Conservation (phyloP, 2,113 vertebrate species). For the Cariama cristata region DNA sequence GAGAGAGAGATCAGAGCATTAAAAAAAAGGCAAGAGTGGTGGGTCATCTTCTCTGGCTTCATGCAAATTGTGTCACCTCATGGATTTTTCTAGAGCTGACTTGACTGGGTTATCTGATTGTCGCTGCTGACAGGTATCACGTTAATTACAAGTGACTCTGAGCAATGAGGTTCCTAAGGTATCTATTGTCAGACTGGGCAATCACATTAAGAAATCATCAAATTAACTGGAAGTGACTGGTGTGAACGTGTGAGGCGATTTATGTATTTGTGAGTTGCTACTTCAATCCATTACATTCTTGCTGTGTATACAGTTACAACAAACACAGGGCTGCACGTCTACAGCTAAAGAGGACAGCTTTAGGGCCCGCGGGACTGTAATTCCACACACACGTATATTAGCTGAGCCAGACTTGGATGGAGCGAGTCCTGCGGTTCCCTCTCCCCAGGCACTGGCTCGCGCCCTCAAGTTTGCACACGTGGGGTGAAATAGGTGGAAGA, state of each 20-base stretch:
- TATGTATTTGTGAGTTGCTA: neutral
- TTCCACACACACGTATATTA: neutral
- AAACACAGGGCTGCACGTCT: neutral
- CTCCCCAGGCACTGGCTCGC: neutral
- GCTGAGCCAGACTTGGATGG: neutral
- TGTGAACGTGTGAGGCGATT: neutral
- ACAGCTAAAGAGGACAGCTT: neutral
- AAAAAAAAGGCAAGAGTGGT: neutral
- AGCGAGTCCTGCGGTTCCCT: neutral
- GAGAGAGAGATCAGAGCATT: neutral
- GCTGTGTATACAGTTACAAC: neutral
- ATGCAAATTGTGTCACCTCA: neutral
- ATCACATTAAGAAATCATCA: neutral
- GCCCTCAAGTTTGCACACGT: rapidly evolving
- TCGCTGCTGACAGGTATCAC: neutral
- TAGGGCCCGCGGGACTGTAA: neutral
- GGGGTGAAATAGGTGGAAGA: neutral
- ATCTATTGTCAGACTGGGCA: neutral
- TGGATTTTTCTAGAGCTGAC: neutral
- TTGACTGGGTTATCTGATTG: neutral
- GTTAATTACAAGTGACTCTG: neutral
- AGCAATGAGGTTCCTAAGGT: neutral
- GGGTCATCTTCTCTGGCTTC: neutral
- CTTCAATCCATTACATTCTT: neutral
- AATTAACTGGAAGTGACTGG: neutral